Evolutionary conservation across 2,888 invertebrate genomes (phyloP), one percentile per base, ranked within the genome.

Genomic region (Allolobophora icterica): DNA sequence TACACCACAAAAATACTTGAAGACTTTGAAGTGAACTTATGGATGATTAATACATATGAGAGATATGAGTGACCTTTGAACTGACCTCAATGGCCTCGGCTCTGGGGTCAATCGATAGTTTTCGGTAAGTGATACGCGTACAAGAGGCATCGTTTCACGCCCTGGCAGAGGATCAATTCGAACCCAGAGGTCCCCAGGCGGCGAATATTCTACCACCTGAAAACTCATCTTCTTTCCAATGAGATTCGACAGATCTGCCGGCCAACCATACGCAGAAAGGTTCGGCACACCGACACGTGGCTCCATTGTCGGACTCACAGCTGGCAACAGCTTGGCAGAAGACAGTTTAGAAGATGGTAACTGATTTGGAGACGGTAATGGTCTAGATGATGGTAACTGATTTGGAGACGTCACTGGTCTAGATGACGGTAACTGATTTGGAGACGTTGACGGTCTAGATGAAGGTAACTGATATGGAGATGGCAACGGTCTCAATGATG

Each of bases 1-100:
- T 38, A 38, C 38, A 38, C 38, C 38, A 38, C 38, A 38, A 38
- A 38, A 38, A 38, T 38, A 38, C 3, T 8, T 38, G 4, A 5
- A 5, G 38, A 38, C 38, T 38, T 38, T 3, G 38, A 38, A 38
- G 3, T 42, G 42, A 42, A 1, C 42, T 11, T 15, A 42, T 13
- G 5, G 17, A 42, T 42, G 42, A 42, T 42, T 42, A 42, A 40
- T 40, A 45, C 19, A 45, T n/a, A n/a, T n/a, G n/a, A n/a, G n/a
- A n/a, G n/a, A n/a, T n/a, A n/a, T n/a, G n/a, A 71, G n/a, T 71
- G 71, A 71, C 30, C 71, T 71, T 71, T 71, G 71, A 71, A 71
- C 71, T 71, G 71, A 71, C 71, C 71, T 71, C 11, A n/a, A 71
- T 71, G 71, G n/a, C n/a, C 71, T 71, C 0, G 71, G 71, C 71